Evolutionary conservation across 2,797 vertebrate genomes (phyloP), one percentile per base, ranked within the genome.

Genomic region (Adrianichthys oophorus): DNA sequence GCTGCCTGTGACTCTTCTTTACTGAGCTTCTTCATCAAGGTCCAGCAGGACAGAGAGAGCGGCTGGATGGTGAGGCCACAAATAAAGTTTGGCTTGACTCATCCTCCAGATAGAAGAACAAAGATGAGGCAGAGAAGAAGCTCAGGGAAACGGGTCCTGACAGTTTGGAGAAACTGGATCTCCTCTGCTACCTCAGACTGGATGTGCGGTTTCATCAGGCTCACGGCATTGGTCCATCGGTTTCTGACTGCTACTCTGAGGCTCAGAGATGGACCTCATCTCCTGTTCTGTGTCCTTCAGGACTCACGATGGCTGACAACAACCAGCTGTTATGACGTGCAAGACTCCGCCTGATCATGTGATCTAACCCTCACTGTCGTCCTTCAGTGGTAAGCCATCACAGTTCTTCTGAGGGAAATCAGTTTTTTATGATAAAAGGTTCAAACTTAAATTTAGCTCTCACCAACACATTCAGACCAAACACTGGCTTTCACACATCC

Each of bases 301-400:
- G 78, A 76, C 65, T 72, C 56, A 74, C 66, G 29, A 88, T 89
- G 85, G 74, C 78, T 71, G 76, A 82, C 74, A 68, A 53, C 65
- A 32, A 61, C 57, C 64, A 55, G 71, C 81, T 86, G 67, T 74
- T 59, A 53, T 68, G 65, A 73, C 65, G 78, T 68, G 78, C 57
- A 60, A 61, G 76, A 74, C 76, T 85, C 50, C 64, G 64, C 69
- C 48, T 75, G 82, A 88, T 81, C 85, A 90, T 90, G 87, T 91
- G 87, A 90, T 85, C 47, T 73, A 71, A 60, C 47, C 60, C 77
- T 81, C 51, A 68, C 67, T 76, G 72, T 59, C 67, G 77, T 82
- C 78, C 70, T 76, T 77, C 73, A 83, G 58, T 77, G 87, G 90
- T 91, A 72, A 83, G 81, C 85, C 78, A 70, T 52, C 29, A 8